Conservation (phyloP, 2,113 vertebrate species). For the Recurvirostra avosetta region DNA sequence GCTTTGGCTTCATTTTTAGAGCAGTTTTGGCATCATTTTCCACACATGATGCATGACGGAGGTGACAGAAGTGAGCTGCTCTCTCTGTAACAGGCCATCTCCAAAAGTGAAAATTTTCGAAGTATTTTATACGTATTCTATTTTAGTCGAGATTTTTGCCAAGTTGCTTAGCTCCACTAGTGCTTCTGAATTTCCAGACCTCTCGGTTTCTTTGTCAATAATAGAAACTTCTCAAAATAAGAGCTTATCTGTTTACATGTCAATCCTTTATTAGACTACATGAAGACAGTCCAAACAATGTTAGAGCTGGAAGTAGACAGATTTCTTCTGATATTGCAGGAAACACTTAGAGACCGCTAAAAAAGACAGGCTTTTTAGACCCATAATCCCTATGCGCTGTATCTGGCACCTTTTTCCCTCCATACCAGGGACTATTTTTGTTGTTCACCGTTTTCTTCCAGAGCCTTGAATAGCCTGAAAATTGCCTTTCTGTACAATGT, state of each 20-base stretch:
- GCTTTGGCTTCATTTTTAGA: not conserved
- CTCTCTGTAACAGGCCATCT: not conserved
- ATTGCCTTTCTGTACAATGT: not conserved
- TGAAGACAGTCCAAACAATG: not conserved
- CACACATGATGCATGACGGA: not conserved
- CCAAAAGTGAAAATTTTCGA: not conserved
- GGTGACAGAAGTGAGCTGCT: not conserved
- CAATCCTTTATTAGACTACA: not conserved
- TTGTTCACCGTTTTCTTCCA: not conserved
- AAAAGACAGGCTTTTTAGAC: not conserved
- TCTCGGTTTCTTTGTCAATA: not conserved
- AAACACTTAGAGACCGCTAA: not conserved
- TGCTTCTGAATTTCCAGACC: not conserved
- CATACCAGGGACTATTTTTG: not conserved
- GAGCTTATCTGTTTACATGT: not conserved
- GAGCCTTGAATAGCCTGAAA: not conserved
- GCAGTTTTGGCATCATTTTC: not conserved
- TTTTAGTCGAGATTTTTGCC: not conserved
- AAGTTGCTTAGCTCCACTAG: not conserved
- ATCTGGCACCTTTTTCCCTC: not conserved
- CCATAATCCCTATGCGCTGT: not conserved
- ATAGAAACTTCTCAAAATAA: not conserved
- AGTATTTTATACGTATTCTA: not conserved
- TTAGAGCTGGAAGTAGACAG: not conserved
- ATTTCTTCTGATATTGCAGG: not conserved